Evolutionary conservation across 2,888 invertebrate species (phyloP).

Genomic region (Lycocerus yunnanus): DNA sequence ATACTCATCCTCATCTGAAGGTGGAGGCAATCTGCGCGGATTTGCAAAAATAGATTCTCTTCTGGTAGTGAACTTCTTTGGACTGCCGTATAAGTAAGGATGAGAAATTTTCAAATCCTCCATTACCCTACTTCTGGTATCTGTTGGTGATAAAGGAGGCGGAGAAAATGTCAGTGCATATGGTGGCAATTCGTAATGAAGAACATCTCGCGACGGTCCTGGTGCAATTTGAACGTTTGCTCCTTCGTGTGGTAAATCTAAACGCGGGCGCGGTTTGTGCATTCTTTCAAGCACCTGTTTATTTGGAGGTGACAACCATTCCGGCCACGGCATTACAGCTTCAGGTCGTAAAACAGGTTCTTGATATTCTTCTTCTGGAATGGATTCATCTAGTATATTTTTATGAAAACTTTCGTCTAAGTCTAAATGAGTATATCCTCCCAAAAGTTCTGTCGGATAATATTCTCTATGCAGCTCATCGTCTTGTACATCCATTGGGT

Average conservation of each 20-base stretch:
- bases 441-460: constrained; percentile 6
- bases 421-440: neutral
- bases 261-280: neutral
- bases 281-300: neutral
- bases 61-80: constrained; percentile 7
- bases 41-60: constrained; percentile 9
- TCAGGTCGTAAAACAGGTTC: neutral
- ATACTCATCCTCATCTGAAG: neutral
- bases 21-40: neutral
- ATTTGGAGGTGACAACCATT: neutral
- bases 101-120: neutral
- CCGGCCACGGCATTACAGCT: neutral
- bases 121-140: neutral
- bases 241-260: neutral
- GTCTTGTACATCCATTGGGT: neutral
- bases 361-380: neutral
- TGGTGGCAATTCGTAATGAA: neutral
- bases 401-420: neutral
- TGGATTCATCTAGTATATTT: neutral
- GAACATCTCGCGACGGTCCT: neutral
- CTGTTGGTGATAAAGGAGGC: neutral
- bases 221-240: neutral
- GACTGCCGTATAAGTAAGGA: neutral
- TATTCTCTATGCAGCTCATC: neutral
- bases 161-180: neutral